Conservation (phyloP, 2,797 vertebrate genomes). For the Centropyge bicolor region DNA sequence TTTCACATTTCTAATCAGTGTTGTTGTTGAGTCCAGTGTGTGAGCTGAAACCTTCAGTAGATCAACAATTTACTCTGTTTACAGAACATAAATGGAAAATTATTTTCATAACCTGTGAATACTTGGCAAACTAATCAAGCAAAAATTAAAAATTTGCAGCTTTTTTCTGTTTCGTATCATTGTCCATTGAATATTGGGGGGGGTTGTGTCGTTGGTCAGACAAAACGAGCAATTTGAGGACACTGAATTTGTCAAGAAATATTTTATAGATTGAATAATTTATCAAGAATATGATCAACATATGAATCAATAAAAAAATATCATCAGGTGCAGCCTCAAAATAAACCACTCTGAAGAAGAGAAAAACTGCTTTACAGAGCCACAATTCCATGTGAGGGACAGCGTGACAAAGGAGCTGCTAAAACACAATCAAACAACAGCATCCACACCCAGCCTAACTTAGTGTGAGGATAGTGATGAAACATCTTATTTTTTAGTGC, state of each 20-base stretch:
- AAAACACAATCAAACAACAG: not conserved
- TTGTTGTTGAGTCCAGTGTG: not conserved
- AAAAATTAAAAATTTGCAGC: not conserved
- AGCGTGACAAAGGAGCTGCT: not conserved
- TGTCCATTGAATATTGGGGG: not conserved
- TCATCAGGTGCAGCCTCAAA: not conserved
- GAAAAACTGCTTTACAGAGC: not conserved
- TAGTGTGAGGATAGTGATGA: not conserved
- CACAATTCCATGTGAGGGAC: not conserved
- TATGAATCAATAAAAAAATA: not conserved
- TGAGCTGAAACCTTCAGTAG: not conserved
- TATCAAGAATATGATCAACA: not conserved
- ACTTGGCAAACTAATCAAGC: not conserved
- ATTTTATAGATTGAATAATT: not conserved
- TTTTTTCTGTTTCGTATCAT: not conserved
- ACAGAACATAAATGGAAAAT: not conserved
- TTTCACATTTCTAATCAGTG: not conserved
- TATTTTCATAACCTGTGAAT: not conserved
- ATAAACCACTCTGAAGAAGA: not conserved
- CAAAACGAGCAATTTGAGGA: not conserved
- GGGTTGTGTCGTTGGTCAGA: not conserved
- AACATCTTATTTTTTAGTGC: not conserved
- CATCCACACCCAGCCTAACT: not conserved
- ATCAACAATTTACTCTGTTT: no score
- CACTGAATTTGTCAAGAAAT: not conserved